Percentiles rank a stretch among this genome's conserved stretches.
Conservation (phyloP, 2,113 vertebrate species). For the Pavo muticus region DNA sequence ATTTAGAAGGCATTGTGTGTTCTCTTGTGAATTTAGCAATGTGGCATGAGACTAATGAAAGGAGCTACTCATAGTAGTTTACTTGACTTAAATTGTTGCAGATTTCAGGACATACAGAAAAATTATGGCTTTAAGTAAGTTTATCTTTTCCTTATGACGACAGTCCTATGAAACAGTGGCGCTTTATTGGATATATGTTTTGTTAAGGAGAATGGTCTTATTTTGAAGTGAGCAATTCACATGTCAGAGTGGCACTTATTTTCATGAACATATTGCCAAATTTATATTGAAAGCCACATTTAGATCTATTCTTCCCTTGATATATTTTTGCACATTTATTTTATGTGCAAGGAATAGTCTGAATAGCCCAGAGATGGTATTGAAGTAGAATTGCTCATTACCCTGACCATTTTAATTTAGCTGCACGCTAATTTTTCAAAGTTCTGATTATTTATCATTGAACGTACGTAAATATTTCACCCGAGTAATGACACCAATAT, state of each 20-base stretch:
- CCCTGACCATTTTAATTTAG: neutral
- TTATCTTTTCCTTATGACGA: neutral
- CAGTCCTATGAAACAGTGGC: neutral
- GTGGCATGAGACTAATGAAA: neutral
- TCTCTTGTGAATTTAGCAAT: neutral
- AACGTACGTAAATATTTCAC: neutral
- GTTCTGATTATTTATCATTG: neutral
- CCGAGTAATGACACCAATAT: accelerated
- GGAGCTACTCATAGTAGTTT: neutral
- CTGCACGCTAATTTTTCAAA: neutral
- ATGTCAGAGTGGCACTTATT: neutral
- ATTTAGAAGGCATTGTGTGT: neutral
- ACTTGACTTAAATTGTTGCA: neutral
- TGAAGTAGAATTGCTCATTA: neutral
- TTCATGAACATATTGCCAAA: neutral
- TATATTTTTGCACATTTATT: neutral
- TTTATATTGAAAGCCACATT: neutral
- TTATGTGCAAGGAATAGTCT: neutral
- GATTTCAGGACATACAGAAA: neutral
- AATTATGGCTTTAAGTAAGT: neutral
- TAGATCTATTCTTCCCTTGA: neutral
- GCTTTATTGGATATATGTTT: neutral
- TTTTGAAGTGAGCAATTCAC: neutral
- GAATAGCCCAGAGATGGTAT: neutral
- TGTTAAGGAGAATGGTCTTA: neutral